Evolutionary conservation across 2,888 invertebrate species (phyloP), one percentile per base, ranked within the genome.

Genomic region (Eupithecia subfuscata): DNA sequence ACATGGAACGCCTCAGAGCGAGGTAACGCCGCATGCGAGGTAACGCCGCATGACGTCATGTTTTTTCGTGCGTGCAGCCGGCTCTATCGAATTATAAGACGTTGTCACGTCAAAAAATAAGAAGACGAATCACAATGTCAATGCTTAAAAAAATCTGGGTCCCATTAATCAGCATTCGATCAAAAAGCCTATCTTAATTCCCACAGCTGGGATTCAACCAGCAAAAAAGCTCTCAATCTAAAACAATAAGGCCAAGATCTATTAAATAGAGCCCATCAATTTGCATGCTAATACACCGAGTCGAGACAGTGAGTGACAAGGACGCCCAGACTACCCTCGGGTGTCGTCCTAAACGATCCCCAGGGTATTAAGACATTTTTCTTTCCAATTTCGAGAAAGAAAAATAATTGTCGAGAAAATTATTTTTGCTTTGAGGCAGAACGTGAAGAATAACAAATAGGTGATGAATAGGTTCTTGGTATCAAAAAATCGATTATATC

Each of bases 271-370:
- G 80, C 79, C 86, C 88, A 91, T 92, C 92, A 93, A 93, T 93
- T 92, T 92, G 89, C 88, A 92, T 92, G 89, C 89, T 91, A 92
- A 92, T 91, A 87, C 84, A 84, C 86, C 80, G n/a, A 56, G 81
- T 82, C 84, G 88, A 75, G 92, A 92, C 92, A 91, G 89, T 92
- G 92, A 93, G 86, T 92, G 93, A 91, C 92, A 90, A 83, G 90
- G 89, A 84, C 86, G 78, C 85, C 9, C 52, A 11, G 52, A 85
- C 85, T 86, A 82, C 86, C 86, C 83, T 82, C 77, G 77, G 82
- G 77, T 83, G 73, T 81, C 81, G 84, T 60, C 85, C 88, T 89
- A 90, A 91, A 88, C 85, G 87, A 82, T 82, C 91, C 88, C 87
- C 75, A 71, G 86, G 86, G 90, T 85, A 90, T 90, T 88, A 89